Percentiles rank a stretch among this genome's conserved stretches.
Conservation (phyloP, 1,140 invertebrate genomes). For the Acromyrmex heyeri region DNA sequence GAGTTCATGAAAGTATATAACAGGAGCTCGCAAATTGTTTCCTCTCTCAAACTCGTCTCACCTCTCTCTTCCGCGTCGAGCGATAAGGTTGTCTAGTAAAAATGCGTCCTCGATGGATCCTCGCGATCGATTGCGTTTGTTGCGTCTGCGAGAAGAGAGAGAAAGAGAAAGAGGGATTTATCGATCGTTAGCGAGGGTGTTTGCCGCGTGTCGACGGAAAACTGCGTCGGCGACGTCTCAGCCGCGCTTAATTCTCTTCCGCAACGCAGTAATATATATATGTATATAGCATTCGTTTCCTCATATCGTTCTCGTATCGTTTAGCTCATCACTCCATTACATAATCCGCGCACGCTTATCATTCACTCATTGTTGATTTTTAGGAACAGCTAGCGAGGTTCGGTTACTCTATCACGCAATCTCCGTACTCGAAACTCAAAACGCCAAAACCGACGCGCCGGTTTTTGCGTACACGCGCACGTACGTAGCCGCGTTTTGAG, state of each 20-base stretch:
- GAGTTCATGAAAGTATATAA: neutral
- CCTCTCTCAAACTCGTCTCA: neutral
- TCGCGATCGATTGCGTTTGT: neutral
- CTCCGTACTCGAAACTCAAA: conserved; percentile 83
- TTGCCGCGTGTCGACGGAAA: conserved; percentile 26
- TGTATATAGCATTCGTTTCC: conserved; percentile 63
- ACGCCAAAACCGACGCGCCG: conserved; percentile 78
- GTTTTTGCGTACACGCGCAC: conserved; percentile 83
- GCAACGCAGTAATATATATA: conserved; percentile 79
- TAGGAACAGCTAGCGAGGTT: conserved; percentile 87
- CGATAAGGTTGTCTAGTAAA: conserved; percentile 46
- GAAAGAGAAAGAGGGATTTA: conserved; percentile 23
- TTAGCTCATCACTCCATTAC: conserved; percentile 78
- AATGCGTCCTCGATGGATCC: conserved; percentile 45
- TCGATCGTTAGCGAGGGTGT: conserved; percentile 9
- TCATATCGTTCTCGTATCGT: conserved; percentile 53
- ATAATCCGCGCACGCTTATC: conserved; percentile 83
- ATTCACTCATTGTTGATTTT: conserved; percentile 86
- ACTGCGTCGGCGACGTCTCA: conserved; percentile 26
- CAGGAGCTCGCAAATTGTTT: conserved; percentile 34
- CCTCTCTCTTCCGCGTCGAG: conserved; percentile 41
- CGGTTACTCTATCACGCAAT: conserved; percentile 87
- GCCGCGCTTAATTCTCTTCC: conserved; percentile 43
- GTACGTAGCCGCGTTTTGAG: conserved; percentile 81
- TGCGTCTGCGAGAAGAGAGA: neutral